These are phyloP conservation scores for Meriones psammophilus DNA, from an alignment of 2,797 vertebrate species.

Conservation along the genomic window DNA sequence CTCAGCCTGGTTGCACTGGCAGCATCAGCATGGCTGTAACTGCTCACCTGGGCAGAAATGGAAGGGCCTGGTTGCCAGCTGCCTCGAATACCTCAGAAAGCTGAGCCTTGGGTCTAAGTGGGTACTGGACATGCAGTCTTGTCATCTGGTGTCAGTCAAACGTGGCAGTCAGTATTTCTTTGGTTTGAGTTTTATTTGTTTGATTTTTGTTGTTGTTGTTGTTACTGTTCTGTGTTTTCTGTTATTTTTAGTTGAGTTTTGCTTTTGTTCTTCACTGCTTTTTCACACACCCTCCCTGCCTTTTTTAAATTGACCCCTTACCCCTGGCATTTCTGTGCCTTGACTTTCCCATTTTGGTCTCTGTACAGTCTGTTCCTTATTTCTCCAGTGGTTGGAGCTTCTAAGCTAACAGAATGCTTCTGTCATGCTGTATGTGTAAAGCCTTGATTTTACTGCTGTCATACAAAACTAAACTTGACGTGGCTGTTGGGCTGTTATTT, in stretches of 20 bases:
- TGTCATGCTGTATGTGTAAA: constrained; percentile 81
- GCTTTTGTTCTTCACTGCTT: constrained; percentile 73
- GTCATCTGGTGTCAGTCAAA: not conserved
- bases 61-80: not conserved
- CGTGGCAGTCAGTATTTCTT: not conserved
- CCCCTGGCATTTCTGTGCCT: constrained; percentile 65
- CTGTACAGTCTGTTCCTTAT: constrained; percentile 71
- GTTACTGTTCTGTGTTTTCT: constrained; percentile 73
- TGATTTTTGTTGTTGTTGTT: constrained; percentile 18
- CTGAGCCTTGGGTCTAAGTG: not conserved
- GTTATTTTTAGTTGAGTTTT: constrained; percentile 70
- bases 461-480: constrained; percentile 76
- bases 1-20: not conserved
- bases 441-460: constrained; percentile 81
- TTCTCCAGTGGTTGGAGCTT: constrained; percentile 80
- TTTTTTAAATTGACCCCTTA: constrained; percentile 62
- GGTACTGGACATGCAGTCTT: not conserved
- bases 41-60: not conserved
- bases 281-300: not conserved
- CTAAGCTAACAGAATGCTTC: constrained; percentile 81
- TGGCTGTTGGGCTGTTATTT: constrained; percentile 86
- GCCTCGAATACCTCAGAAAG: not conserved
- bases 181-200: constrained; percentile 67
- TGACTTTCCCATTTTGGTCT: constrained; percentile 67
- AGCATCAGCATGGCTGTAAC: not conserved